Evolutionary conservation across 2,113 vertebrate species (phyloP), one percentile per base, ranked within the genome.

Genomic region (Alaudala cheleensis): DNA sequence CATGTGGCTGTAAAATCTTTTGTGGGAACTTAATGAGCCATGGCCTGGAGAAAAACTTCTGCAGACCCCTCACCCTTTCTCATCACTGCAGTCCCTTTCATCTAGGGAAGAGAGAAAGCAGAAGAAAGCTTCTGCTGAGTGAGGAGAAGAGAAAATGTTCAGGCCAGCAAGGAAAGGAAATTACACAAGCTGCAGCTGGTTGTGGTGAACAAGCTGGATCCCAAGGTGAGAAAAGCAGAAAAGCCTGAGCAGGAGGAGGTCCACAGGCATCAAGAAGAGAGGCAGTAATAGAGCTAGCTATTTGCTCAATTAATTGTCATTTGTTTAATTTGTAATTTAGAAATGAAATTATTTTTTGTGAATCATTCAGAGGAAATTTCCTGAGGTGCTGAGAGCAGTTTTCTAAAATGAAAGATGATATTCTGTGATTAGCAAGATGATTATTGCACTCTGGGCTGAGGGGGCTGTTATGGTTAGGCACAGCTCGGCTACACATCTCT

Each of bases 251-350:
- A 69, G 40, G 54, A 90, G 33, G 37, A 80, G 18, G 21, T 90
- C 71, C 33, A 54, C 29, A 86, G 49, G 44, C 83, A 92, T 51
- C 65, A 81, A 50, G 49, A 81, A 90, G 34, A 64, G 34, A 81
- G 22, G 29, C 86, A 92, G 44, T 80, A 84, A 91, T 13, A 81
- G 51, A 91, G 34, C 49, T 45, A 71, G n/a, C 24, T 91, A 64
- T 93, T 91, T 92, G 37, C 56, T 92, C 65, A 49, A 86, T 94
- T 95, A 95, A 86, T 95, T 92, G 67, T 69, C 17, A 79, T 76
- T 91, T 45, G 3, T 91, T 92, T 94, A 84, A 88, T 86, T 96
- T 86, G 56, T 79, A 91, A 84, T 89, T 92, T 91, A 85, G 83
- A 89, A 93, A 86, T 76, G 14, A 81, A 86, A 79, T 84, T 0